A percentile compares a stretch with the other conserved stretches of the same genome.
Evolutionary conservation across 2,888 invertebrate genomes (phyloP).

Genomic region (Phania funesta): DNA sequence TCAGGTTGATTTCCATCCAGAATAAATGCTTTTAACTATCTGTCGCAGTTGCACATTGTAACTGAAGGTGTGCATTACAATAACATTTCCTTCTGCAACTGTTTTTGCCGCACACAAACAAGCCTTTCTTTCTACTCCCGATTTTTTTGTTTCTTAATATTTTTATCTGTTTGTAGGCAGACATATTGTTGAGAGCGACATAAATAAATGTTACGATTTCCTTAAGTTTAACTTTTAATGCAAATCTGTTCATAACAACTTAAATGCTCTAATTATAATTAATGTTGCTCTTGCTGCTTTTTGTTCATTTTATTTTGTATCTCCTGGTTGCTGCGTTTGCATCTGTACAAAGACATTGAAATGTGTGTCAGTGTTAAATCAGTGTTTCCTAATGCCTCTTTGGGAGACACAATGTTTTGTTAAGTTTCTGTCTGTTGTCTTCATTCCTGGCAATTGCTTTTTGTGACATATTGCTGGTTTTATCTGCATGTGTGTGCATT

Average conservation of each 20-base stretch:
- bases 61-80: constrained; percentile 25
- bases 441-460: constrained; percentile 13
- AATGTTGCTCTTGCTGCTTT: constrained; percentile 36
- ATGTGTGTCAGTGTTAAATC: constrained; percentile 51
- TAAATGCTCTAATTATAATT: constrained; percentile 64
- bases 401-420: constrained; percentile 52
- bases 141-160: not conserved
- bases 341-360: constrained; percentile 16
- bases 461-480: not conserved
- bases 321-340: not conserved
- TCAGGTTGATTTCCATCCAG: not conserved
- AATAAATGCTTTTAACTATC: not conserved
- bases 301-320: not conserved
- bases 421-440: constrained; percentile 6
- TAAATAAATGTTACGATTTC: constrained; percentile 61
- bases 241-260: constrained; percentile 50
- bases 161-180: constrained; percentile 15
- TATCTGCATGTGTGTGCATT: not conserved
- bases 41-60: constrained; percentile 18
- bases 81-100: constrained; percentile 35
- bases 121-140: not conserved
- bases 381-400: constrained; percentile 59
- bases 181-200: constrained; percentile 57
- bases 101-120: not conserved
- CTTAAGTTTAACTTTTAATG: constrained; percentile 38